phyloP scores from a whole-genome alignment of 2,797 vertebrate species.

The Carduelis carduelis region DNA sequence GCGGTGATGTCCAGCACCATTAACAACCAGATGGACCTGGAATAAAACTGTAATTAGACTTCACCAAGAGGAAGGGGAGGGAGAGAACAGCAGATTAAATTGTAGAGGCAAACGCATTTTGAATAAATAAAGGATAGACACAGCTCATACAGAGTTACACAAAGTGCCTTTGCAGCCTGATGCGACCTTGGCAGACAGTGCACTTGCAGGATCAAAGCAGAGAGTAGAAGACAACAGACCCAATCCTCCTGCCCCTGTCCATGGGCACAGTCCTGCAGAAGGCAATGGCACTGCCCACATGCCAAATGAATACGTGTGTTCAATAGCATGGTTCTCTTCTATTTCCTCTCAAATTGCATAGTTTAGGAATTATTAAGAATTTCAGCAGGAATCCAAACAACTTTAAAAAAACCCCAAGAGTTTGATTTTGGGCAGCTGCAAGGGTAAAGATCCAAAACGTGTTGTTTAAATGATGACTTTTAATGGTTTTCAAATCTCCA shows the following conservation, averaged over 20 bases:
- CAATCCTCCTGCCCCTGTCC: slow-evolving; percentile 48
- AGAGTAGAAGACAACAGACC: slow-evolving; percentile 17
- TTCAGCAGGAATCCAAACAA: background rate
- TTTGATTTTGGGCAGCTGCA: background rate
- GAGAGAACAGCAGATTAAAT: slow-evolving; percentile 57
- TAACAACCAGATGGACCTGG: slow-evolving; percentile 71
- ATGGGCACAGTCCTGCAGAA: background rate
- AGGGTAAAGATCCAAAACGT: background rate
- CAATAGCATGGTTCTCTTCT: background rate
- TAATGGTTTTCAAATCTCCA: background rate
- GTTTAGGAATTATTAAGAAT: background rate
- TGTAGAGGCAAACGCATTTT: slow-evolving; percentile 42
- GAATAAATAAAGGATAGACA: slow-evolving; percentile 47
- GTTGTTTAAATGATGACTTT: background rate
- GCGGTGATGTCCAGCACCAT: slow-evolving; percentile 33
- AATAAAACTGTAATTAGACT: slow-evolving; percentile 69
- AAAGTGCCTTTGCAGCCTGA: slow-evolving; percentile 32
- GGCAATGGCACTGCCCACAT: background rate
- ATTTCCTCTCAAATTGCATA: background rate
- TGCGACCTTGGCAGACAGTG: background rate
- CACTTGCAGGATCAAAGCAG: background rate
- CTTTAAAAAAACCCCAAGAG: background rate
- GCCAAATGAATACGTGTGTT: background rate
- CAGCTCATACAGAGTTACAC: slow-evolving; percentile 21
- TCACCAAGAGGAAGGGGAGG: slow-evolving; percentile 35